phyloP scores from a whole-genome alignment of 2,113 vertebrate species.

The Pycnonotus jocosus region DNA sequence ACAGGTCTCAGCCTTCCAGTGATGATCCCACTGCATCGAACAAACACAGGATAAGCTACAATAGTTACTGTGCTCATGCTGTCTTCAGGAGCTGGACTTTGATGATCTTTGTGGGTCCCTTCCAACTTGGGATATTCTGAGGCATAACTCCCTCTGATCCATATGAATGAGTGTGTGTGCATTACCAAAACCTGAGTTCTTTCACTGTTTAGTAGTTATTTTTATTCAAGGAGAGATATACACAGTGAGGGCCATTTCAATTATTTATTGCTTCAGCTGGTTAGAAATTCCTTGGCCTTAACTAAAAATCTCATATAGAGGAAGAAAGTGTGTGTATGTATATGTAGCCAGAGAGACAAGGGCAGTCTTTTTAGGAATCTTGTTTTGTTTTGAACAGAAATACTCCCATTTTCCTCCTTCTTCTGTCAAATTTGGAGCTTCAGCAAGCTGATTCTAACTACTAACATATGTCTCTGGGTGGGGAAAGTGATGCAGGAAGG shows the following conservation, averaged over 20 bases:
- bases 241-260: neutral
- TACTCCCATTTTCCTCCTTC: neutral
- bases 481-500: slow-evolving; percentile 39
- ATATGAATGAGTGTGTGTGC: no score
- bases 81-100: neutral
- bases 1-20: neutral
- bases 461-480: slow-evolving; percentile 65
- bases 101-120: neutral
- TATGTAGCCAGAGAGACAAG: neutral
- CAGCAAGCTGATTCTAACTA: slow-evolving; percentile 64
- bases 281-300: neutral
- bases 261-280: neutral
- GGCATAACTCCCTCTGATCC: neutral
- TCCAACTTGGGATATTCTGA: neutral
- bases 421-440: slow-evolving; percentile 40
- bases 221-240: neutral
- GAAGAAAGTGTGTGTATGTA: neutral
- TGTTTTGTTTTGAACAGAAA: neutral
- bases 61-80: neutral
- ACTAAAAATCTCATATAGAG: neutral
- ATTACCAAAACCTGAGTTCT: neutral
- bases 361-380: neutral
- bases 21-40: neutral
- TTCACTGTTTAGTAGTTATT: neutral
- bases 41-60: neutral